Conservation (phyloP, 2,797 vertebrate genomes). For the Podarcis lilfordi region DNA sequence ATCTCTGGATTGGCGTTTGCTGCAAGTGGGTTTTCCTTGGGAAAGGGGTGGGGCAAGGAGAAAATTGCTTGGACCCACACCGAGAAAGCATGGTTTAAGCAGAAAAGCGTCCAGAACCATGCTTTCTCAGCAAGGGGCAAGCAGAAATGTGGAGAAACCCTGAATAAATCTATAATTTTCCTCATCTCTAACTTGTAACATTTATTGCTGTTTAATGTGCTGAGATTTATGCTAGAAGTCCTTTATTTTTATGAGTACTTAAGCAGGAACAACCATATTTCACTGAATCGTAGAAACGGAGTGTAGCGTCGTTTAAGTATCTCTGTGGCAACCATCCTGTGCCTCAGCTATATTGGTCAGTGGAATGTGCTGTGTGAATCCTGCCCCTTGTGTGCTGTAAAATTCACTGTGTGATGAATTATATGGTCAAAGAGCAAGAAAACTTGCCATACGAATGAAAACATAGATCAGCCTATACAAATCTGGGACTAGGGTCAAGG, state of each 20-base stretch:
- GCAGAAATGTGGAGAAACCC: no score
- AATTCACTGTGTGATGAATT: neutral
- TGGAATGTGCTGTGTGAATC: neutral
- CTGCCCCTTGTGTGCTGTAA: neutral
- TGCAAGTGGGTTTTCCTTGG: no score
- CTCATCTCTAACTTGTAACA: neutral
- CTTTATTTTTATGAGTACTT: slow-evolving; percentile 45
- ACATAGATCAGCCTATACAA: no score
- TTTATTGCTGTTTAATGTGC: slow-evolving; percentile 39
- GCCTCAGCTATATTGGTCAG: neutral
- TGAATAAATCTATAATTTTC: slow-evolving; percentile 33
- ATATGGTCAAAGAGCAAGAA: neutral
- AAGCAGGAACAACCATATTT: slow-evolving; percentile 24
- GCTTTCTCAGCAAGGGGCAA: no score
- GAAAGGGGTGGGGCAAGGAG: no score
- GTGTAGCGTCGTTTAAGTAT: neutral
- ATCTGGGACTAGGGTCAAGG: neutral
- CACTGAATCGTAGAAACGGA: slow-evolving; percentile 24
- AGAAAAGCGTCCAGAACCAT: no score
- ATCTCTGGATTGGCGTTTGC: no score
- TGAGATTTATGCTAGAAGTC: slow-evolving; percentile 36
- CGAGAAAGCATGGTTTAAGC: no score
- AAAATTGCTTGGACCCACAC: no score
- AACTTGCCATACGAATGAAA: neutral
- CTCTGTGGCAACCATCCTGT: neutral